Evolutionary conservation across 2,888 invertebrate species (phyloP), one percentile per base, ranked within the genome.

Genomic region (Tridacna gigas): DNA sequence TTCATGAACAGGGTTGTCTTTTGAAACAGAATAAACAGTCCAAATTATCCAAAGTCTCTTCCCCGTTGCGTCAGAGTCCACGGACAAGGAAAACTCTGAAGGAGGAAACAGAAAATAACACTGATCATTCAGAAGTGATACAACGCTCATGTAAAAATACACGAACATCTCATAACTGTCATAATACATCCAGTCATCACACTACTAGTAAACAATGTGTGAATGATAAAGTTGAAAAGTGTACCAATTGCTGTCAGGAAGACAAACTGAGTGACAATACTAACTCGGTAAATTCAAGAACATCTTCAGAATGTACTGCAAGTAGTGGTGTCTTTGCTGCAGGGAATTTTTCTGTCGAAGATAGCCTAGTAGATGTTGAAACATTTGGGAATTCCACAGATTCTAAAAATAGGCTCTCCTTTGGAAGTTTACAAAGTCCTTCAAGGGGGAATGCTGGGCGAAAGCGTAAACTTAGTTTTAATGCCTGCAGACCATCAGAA

Each of bases 381-480:
- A 67, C 75, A 47, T n/a, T 79, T 11, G 77, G 74, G n/a, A 76
- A 77, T 74, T 48, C 71, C 25, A 22, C 51, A 51, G n/a, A 77
- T 63, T 22, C 63, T 22, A 51, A 18, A 20, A 22, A 77, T 18
- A 20, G 71, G 26, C n/a, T 28, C n/a, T 74, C 63, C n/a, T 25
- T 66, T 13, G 76, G 60, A 47, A 61, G 69, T 25, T 56, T 71
- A 51, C 7, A 26, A 11, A 67, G 47, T 48, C 26, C 66, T 13
- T 13, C n/a, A 69, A 28, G 28, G 47, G 74, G 69, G 67, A 69
- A 15, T 73, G 20, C 25, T 13, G 47, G 71, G 1, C 69, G 84
- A 25, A 88, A 88, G 74, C 47, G 88, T 15, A 75, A 84, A 48
- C 74, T 86, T 20, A 88, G 86, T 75, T 88, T 88, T 60, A 74